Conservation (phyloP, 2,797 vertebrate species). For the Sebastes taczanowskii region DNA sequence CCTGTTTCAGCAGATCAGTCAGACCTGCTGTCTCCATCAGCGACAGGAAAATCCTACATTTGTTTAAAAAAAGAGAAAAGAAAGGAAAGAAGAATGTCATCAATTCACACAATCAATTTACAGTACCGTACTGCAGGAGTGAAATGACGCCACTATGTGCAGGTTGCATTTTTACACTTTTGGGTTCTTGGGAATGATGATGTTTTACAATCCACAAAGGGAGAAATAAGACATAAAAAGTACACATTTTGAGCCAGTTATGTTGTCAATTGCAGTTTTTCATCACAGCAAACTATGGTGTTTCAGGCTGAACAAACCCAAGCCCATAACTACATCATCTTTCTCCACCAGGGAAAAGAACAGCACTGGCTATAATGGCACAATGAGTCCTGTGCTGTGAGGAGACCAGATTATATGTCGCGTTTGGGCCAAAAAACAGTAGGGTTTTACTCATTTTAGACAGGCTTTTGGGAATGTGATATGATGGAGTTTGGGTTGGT, state of each 20-base stretch:
- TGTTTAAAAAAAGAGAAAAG: background rate
- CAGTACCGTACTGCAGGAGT: background rate
- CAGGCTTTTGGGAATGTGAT: background rate
- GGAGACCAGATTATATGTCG: background rate
- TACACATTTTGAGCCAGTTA: background rate
- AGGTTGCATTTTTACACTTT: background rate
- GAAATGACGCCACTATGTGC: background rate
- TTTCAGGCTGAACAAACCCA: background rate
- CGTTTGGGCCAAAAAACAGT: background rate
- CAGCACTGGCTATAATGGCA: background rate
- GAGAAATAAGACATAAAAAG: background rate
- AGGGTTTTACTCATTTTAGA: background rate
- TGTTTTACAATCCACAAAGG: background rate
- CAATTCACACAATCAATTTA: background rate
- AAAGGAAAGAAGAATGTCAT: background rate
- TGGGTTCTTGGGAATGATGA: background rate
- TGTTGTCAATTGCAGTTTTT: background rate
- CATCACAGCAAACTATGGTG: background rate
- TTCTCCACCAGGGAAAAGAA: background rate
- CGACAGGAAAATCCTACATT: constrained; percentile 88
- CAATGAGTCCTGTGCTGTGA: background rate
- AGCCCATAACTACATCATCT: background rate
- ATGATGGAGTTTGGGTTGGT: background rate
- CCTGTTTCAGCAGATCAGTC: constrained; percentile 85
- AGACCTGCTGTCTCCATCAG: constrained; percentile 91